Evolutionary conservation across 2,797 vertebrate species (phyloP), one percentile per base, ranked within the genome.

Genomic region (Acipenser transmontanus): DNA sequence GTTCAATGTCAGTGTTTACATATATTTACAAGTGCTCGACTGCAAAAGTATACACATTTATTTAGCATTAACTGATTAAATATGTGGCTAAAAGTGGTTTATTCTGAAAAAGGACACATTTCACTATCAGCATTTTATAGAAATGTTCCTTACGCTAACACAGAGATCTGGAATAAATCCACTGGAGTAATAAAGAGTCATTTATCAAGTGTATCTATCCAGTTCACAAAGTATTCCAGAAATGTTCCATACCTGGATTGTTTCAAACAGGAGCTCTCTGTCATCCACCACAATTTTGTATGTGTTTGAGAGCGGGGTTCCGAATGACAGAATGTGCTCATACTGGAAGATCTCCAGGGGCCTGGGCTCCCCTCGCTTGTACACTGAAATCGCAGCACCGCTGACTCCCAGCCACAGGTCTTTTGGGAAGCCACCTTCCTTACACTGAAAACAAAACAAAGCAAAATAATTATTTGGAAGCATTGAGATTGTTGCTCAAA

Each of bases 261-360:
- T 99, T 78, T 95, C 94, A 63, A 98, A 99, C 8, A 95, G 81
- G 71, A 98, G 84, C 64, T 99, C 96, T 66, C 96, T 86, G 20
- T 93, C 94, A 72, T 98, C 95, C 34, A 98, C 93, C 0, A 94
- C 84, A 0, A 99, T 98, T 86, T 94, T 98, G 87, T 98, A 98
- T 0, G 90, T 82, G 75, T 93, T 97, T 65, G 94, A 82, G 70
- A 93, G 89, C 0, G 97, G 96, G 0, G 97, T 95, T 7, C 96
- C 96, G 0, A 99, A 99, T 6, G 96, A 98, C 12, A 97, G 89
- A 72, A 99, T 97, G 66, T 91, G 92, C 1, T 99, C 97, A 0
- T 98, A 99, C 4, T 91, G 93, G 81, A 98, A 98, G 63, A 95
- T 88, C 78, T 99, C 94, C 77, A 98, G 75, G 0, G 96, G 95